These are phyloP conservation scores for Emydocephalus ijimae DNA, from an alignment of 2,113 vertebrate species.

Conservation along the genomic window DNA sequence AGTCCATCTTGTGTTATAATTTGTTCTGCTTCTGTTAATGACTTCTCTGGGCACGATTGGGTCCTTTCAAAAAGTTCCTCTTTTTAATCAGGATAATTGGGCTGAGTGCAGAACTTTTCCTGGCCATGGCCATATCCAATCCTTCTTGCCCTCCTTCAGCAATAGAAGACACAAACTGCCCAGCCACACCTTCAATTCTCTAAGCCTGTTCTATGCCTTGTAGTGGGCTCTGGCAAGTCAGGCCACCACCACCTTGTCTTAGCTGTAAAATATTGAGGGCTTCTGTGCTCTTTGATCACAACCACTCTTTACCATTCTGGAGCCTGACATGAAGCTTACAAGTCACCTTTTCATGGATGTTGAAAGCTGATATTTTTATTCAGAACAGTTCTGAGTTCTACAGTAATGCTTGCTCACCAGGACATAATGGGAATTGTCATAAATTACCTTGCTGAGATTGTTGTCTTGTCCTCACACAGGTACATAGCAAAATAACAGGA, in stretches of 20 bases:
- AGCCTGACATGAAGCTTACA: neutral
- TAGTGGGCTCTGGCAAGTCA: neutral
- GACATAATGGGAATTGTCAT: neutral
- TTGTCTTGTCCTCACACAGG: neutral
- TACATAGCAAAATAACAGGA: neutral
- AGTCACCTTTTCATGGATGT: neutral
- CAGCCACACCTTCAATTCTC: neutral
- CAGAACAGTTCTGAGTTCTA: neutral
- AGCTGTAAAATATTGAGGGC: neutral
- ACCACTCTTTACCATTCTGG: neutral
- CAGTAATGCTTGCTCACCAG: neutral
- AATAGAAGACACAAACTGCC: neutral
- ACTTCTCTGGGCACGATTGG: neutral
- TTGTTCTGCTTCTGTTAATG: neutral
- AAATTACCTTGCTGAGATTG: neutral
- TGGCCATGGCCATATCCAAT: neutral
- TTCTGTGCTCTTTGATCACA: neutral
- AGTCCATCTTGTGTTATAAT: neutral
- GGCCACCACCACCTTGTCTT: neutral
- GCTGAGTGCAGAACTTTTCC: neutral
- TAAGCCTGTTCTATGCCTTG: neutral
- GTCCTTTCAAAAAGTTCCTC: neutral
- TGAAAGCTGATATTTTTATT: neutral
- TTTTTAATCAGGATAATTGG: neutral
- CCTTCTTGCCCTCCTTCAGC: neutral